These are phyloP conservation scores for Knipowitschia caucasica DNA, from an alignment of 2,797 vertebrate species.

Conservation along the genomic window DNA sequence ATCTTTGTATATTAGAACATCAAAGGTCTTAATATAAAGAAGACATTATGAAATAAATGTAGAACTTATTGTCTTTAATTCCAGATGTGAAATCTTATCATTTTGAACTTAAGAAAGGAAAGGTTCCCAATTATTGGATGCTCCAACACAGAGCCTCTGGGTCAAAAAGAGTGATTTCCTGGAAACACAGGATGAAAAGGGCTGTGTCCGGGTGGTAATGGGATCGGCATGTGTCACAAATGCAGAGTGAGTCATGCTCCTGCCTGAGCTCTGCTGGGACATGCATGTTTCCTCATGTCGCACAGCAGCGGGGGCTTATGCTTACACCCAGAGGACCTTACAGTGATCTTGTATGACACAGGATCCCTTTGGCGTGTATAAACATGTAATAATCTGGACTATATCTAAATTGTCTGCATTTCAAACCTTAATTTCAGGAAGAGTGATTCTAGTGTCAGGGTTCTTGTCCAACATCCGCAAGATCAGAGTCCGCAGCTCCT, in stretches of 20 bases:
- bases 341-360: background rate
- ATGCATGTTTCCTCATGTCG: constrained; percentile 26
- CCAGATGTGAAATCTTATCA: no score
- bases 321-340: background rate
- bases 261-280: constrained; percentile 14
- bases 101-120: no score
- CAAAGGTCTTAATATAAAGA: no score
- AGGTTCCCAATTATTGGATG: constrained; percentile 28
- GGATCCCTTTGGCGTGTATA: background rate
- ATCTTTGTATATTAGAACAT: no score
- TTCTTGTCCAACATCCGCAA: constrained; percentile 93
- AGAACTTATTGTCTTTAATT: no score
- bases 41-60: no score
- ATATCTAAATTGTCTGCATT: background rate
- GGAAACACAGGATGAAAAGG: constrained; percentile 20
- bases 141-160: constrained; percentile 33
- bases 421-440: constrained; percentile 92
- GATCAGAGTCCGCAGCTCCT: constrained; percentile 85
- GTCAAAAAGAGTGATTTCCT: constrained; percentile 39
- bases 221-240: background rate
- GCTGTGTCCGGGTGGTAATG: constrained; percentile 15
- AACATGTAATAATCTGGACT: no score
- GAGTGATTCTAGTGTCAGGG: constrained; percentile 87
- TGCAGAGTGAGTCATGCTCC: constrained; percentile 1
- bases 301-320: constrained; percentile 9